A percentile compares a stretch with the other conserved stretches of the same genome.
phyloP scores from a whole-genome alignment of 2,888 invertebrate genomes.

The Dermolepida albohirtum region DNA sequence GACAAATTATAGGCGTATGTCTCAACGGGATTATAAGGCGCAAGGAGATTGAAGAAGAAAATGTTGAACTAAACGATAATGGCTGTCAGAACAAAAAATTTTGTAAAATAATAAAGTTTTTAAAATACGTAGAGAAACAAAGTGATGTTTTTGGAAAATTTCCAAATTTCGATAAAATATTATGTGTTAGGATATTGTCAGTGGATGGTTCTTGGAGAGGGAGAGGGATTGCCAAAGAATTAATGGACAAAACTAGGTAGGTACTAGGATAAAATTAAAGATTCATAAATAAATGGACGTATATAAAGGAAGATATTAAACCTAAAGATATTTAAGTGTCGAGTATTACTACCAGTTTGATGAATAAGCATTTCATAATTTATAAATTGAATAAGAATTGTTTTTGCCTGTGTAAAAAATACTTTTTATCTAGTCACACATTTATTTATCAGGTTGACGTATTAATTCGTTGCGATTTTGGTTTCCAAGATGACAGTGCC shows the following conservation, averaged over 20 bases:
- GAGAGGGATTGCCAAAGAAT: slow-evolving; percentile 74
- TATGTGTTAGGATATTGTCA: slow-evolving; percentile 75
- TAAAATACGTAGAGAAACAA: slow-evolving; percentile 70
- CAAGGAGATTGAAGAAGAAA: slow-evolving; percentile 62
- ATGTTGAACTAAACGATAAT: slow-evolving; percentile 64
- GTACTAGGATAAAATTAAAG: too few species aligned
- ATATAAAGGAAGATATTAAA: too few species aligned
- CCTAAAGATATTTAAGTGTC: too few species aligned
- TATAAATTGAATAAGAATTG: too few species aligned
- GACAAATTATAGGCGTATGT: slow-evolving; percentile 67
- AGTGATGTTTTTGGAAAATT: slow-evolving; percentile 71
- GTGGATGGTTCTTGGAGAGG: slow-evolving; percentile 76
- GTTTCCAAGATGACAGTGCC: too few species aligned
- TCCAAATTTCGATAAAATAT: slow-evolving; percentile 67
- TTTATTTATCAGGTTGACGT: too few species aligned
- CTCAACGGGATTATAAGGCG: slow-evolving; percentile 60
- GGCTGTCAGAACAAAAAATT: slow-evolving; percentile 73
- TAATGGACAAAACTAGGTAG: slow-evolving; percentile 74
- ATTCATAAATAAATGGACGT: too few species aligned
- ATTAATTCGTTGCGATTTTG: too few species aligned
- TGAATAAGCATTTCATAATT: too few species aligned
- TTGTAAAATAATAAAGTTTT: slow-evolving; percentile 72
- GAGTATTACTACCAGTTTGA: too few species aligned
- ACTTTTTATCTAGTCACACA: too few species aligned
- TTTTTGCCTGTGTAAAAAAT: too few species aligned